Evolutionary conservation across 2,113 vertebrate genomes (phyloP), one percentile per base, ranked within the genome.

Genomic region (Tretioscincus oriximinensis): DNA sequence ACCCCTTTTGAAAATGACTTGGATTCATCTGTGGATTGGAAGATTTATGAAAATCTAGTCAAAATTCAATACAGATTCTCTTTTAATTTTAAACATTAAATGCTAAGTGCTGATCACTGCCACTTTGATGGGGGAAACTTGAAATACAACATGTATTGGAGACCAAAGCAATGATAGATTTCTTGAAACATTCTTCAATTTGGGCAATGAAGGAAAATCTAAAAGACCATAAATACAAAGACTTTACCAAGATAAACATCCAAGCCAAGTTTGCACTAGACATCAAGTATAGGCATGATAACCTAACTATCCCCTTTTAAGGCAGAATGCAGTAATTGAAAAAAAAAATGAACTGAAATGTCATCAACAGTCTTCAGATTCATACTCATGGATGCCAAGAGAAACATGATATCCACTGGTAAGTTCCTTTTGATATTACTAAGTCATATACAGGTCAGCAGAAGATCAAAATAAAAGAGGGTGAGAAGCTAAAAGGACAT

Each of bases 1-100:
- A 87, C 51, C 54, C 51, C 88, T 66, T 76, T 7, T 77, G 86
- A 65, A 88, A 54, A 78, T 91, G 73, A 78, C 81, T 88, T 68
- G 45, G 58, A 47, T 81, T 86, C 76, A 67, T 65, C 5, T 0
- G 7, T 22, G 81, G 68, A 85, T 78, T 77, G 78, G 41, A 78
- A 91, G 88, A 87, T 91, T 70, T 89, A 29, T 76, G 85, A 81
- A 58, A 87, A 72, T 92, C 82, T 73, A 80, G 77, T 5, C 82
- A 76, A 73, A 87, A 81, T 1, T 77, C 61, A 82, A 69, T 80
- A 92, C 88, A 86, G 81, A 78, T 78, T 81, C 83, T 87, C 82
- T 87, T 87, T 70, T 66, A 77, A 18, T 58, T 58, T 58, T 58
- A 80, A 86, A 83, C 81, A 90, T 83, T n/a, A 78, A 85, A 87